Conservation (phyloP, 2,113 vertebrate genomes). For the Apaloderma vittatum region DNA sequence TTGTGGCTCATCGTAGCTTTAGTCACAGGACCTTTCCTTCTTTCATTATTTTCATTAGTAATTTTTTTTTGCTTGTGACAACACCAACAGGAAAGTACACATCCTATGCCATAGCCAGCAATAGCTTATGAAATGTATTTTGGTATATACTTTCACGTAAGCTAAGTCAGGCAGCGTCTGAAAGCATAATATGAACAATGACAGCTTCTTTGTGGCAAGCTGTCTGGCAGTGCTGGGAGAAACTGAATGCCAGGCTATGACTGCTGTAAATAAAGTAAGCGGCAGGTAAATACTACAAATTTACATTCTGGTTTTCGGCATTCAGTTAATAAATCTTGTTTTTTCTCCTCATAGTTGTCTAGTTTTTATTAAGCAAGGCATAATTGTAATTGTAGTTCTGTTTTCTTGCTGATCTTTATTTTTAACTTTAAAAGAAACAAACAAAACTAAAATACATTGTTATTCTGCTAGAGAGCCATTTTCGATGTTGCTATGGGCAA, state of each 20-base stretch:
- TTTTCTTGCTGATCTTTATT: conserved; percentile 16
- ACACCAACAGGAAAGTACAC: neutral
- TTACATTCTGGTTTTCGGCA: neutral
- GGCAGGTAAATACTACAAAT: neutral
- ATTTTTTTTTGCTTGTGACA: neutral
- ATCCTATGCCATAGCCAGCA: neutral
- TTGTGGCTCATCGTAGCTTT: neutral
- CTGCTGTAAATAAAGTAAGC: neutral
- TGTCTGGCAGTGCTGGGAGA: neutral
- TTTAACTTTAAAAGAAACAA: conserved; percentile 42
- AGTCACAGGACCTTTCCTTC: neutral
- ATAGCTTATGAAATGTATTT: neutral
- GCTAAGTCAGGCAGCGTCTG: neutral
- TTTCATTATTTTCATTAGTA: neutral
- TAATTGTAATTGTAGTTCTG: conserved; percentile 1
- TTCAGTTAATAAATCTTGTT: neutral
- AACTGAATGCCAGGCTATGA: neutral
- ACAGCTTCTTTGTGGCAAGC: neutral
- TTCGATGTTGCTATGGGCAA: conserved; percentile 54
- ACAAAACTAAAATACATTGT: conserved; percentile 20
- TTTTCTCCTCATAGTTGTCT: neutral
- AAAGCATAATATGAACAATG: neutral
- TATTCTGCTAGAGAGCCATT: conserved; percentile 20
- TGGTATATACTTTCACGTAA: neutral
- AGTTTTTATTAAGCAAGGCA: neutral